Evolutionary conservation across 2,888 invertebrate genomes (phyloP).

Genomic region (Bombyx huttoni): DNA sequence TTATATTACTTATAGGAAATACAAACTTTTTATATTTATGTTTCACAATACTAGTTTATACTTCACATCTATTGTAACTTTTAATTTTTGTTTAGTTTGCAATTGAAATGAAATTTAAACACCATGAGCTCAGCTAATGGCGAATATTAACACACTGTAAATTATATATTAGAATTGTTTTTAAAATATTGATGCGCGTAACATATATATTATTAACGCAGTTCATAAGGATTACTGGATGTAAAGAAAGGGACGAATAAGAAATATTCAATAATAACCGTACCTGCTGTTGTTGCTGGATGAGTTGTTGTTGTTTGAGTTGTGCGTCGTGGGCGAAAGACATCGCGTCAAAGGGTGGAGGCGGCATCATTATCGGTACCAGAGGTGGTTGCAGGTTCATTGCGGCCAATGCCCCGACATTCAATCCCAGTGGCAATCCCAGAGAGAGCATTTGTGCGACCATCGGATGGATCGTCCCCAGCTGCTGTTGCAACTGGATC

Average conservation of each 20-base stretch:
- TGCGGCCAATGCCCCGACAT: conserved; percentile 86
- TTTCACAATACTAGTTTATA: no score
- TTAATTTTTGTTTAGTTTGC: no score
- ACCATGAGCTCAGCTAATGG: no score
- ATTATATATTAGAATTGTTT: no score
- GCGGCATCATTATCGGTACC: conserved; percentile 90
- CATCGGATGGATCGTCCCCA: conserved; percentile 92
- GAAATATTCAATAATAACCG: conserved; percentile 18
- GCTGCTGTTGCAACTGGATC: conserved; percentile 86
- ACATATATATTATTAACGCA: no score
- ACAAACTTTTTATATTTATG: no score
- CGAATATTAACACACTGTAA: no score
- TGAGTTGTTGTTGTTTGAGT: conserved; percentile 80
- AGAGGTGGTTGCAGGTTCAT: conserved; percentile 96
- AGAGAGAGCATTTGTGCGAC: conserved; percentile 91
- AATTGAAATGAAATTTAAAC: no score
- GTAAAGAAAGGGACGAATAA: background rate
- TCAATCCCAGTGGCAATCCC: conserved; percentile 84
- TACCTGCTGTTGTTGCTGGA: conserved; percentile 80
- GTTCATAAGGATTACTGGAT: no score
- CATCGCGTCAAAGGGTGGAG: conserved; percentile 83
- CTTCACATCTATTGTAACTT: no score
- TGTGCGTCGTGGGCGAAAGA: conserved; percentile 70
- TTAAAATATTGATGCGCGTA: no score
- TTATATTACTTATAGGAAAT: no score